These are phyloP conservation scores for Myiagra hebetior DNA, from an alignment of 2,113 vertebrate species.

Conservation along the genomic window DNA sequence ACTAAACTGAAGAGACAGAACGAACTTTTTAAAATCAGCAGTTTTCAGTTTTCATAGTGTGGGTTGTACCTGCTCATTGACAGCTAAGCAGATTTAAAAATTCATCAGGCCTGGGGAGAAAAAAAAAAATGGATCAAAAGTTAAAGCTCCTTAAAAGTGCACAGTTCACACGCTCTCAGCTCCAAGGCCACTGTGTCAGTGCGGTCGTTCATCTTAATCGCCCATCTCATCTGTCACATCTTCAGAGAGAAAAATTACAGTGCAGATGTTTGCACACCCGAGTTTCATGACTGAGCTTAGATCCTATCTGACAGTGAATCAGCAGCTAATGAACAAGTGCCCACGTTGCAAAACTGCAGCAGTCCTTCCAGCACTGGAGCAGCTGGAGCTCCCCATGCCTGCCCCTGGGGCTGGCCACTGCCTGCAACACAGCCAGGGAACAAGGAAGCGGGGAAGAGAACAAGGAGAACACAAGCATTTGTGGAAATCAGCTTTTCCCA, in stretches of 20 bases:
- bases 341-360: background rate
- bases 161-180: background rate
- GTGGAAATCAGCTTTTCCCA: background rate
- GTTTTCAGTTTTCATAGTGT: background rate
- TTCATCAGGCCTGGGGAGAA: background rate
- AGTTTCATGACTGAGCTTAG: background rate
- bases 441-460: background rate
- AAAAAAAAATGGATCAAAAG: background rate
- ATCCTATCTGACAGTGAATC: background rate
- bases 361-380: rapidly evolving
- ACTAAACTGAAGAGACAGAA: background rate
- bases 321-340: background rate
- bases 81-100: background rate
- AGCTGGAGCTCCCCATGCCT: background rate
- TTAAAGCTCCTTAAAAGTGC: conserved; percentile 10
- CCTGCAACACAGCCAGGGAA: background rate
- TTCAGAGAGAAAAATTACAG: background rate
- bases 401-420: background rate
- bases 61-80: background rate
- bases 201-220: background rate
- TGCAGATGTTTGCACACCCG: background rate
- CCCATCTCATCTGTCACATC: background rate
- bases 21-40: background rate
- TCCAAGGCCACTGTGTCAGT: background rate
- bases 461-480: background rate